Conservation (phyloP, 2,888 invertebrate species). For the Pelosia muscerda region DNA sequence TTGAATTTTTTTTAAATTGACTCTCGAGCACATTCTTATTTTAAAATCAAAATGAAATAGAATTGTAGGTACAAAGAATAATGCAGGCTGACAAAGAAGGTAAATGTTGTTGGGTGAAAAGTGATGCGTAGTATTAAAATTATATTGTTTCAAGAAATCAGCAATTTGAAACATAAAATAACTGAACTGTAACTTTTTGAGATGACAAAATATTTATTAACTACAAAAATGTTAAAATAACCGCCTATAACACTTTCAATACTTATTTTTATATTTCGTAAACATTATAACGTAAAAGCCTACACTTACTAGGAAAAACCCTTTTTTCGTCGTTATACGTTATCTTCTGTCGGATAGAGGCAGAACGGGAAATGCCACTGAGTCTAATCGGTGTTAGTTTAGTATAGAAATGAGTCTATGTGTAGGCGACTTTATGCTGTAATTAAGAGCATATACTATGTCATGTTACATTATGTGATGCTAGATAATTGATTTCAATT, state of each 20-base stretch:
- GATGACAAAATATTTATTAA: too few species aligned
- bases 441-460: conserved; percentile 21
- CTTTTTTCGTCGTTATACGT: neutral
- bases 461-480: conserved; percentile 23
- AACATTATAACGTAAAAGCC: too few species aligned
- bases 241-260: neutral
- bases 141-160: too few species aligned
- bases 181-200: too few species aligned
- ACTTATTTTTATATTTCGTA: neutral
- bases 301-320: too few species aligned
- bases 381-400: neutral
- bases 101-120: too few species aligned
- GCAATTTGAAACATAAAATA: too few species aligned
- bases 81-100: too few species aligned
- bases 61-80: too few species aligned
- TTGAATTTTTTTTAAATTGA: neutral
- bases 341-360: neutral
- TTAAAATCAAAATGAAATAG: too few species aligned
- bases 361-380: neutral
- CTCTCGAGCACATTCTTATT: neutral
- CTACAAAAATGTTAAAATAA: too few species aligned
- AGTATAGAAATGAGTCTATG: neutral
- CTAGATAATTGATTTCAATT: conserved; percentile 41
- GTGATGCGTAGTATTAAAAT: too few species aligned
- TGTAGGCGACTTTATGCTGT: conserved; percentile 21